Percentiles rank a stretch among this genome's conserved stretches.
Conservation (phyloP, 2,113 vertebrate genomes). For the Xiphophorus hellerii region DNA sequence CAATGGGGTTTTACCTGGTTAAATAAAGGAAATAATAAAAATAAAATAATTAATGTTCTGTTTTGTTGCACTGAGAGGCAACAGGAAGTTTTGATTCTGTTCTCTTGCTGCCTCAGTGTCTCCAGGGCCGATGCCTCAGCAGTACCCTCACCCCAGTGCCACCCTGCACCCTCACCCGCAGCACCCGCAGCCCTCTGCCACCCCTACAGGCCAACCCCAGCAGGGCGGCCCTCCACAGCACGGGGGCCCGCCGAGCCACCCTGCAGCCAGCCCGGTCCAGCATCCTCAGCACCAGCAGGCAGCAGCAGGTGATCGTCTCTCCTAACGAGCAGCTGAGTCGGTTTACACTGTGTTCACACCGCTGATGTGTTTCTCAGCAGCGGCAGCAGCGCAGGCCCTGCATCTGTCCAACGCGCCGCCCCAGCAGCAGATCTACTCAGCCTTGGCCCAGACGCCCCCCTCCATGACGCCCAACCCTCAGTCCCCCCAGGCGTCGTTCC, state of each 20-base stretch:
- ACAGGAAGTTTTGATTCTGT: too few relatives aligned
- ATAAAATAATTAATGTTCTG: too few relatives aligned
- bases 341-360: not conserved
- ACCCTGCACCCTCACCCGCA: slow-evolving; percentile 92
- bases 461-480: slow-evolving; percentile 97
- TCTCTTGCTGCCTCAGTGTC: slow-evolving; percentile 82
- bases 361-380: slow-evolving; percentile 36
- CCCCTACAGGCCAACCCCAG: slow-evolving; percentile 93
- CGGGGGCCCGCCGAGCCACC: slow-evolving; percentile 87
- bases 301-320: slow-evolving; percentile 68
- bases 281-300: slow-evolving; percentile 92
- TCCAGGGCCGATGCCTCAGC: slow-evolving; percentile 93
- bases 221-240: slow-evolving; percentile 88
- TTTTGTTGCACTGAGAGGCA: too few relatives aligned
- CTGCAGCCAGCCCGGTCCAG: slow-evolving; percentile 97
- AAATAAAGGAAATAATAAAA: too few relatives aligned
- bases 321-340: not conserved
- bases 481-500: slow-evolving; percentile 95
- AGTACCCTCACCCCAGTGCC: slow-evolving; percentile 92
- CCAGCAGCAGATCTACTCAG: slow-evolving; percentile 96
- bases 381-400: slow-evolving; percentile 86
- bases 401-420: slow-evolving; percentile 90
- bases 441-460: slow-evolving; percentile 93
- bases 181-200: slow-evolving; percentile 95
- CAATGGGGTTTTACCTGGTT: too few relatives aligned